Percentiles rank a stretch among this genome's conserved stretches.
Conservation (phyloP, 2,888 invertebrate genomes). For the Caenorhabditis drosophilae region DNA sequence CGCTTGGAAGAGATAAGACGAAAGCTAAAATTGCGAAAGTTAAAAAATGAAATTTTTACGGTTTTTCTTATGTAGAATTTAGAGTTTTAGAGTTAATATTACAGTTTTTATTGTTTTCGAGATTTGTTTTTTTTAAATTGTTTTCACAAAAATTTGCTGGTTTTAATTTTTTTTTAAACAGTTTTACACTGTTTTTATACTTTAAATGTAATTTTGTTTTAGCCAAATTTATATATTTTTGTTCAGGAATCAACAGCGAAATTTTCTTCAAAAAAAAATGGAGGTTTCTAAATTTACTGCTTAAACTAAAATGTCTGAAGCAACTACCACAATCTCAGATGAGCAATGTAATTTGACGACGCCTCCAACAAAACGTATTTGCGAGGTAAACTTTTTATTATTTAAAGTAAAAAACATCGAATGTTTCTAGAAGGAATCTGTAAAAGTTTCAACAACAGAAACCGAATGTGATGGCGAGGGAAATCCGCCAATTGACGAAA, state of each 20-base stretch:
- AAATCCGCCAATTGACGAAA: slow-evolving; percentile 9
- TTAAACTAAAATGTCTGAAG: neutral
- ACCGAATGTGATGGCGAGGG: slow-evolving; percentile 34
- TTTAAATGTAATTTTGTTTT: no score
- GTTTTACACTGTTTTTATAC: no score
- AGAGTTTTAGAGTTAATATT: slow-evolving; percentile 5
- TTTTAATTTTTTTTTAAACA: no score
- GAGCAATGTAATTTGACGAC: slow-evolving; percentile 31
- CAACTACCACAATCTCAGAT: slow-evolving; percentile 4
- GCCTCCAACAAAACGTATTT: slow-evolving; percentile 21
- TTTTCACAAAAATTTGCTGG: no score
- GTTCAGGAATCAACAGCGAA: no score
- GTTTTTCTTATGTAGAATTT: slow-evolving; percentile 9
- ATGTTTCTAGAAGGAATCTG: neutral
- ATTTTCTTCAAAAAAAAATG: no score
- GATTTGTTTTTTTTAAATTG: slow-evolving; percentile 5
- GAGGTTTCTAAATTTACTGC: no score
- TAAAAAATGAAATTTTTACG: slow-evolving; percentile 53
- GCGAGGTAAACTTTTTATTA: slow-evolving; percentile 9
- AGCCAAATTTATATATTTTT: no score
- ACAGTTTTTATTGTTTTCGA: slow-evolving; percentile 3
- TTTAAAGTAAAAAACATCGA: slow-evolving; percentile 2
- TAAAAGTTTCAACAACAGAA: slow-evolving; percentile 5
- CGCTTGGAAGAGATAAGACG: slow-evolving; percentile 59
- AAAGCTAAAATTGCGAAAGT: slow-evolving; percentile 68